A percentile compares a stretch with the other conserved stretches of the same genome.
Conservation (phyloP, 2,797 vertebrate species). For the Etheostoma perlongum region DNA sequence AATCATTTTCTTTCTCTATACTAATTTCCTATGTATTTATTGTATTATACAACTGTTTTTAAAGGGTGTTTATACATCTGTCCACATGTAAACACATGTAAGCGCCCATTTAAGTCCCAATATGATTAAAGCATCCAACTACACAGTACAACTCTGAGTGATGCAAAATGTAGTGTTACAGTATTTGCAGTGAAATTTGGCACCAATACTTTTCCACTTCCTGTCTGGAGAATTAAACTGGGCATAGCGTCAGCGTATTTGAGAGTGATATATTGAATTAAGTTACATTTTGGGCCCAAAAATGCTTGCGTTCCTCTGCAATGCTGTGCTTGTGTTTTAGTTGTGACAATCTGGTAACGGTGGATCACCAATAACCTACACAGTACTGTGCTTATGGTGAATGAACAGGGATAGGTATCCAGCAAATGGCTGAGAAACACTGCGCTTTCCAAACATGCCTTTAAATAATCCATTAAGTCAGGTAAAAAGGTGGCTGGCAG, state of each 20-base stretch:
- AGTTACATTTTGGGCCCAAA: not conserved
- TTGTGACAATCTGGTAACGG: not conserved
- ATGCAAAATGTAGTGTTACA: too few species aligned
- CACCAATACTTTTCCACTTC: not conserved
- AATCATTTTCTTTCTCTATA: too few species aligned
- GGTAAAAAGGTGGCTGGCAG: not conserved
- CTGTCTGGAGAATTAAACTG: not conserved
- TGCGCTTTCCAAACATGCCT: not conserved
- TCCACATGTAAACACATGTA: too few species aligned
- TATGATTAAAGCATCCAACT: too few species aligned
- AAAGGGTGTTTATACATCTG: too few species aligned
- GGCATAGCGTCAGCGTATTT: not conserved
- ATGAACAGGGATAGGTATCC: not conserved
- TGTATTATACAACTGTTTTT: not conserved
- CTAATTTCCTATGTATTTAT: too few species aligned
- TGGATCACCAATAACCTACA: not conserved
- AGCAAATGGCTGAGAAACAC: not conserved
- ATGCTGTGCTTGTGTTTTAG: not conserved
- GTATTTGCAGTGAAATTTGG: too few species aligned
- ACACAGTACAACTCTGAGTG: too few species aligned
- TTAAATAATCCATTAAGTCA: constrained; percentile 12
- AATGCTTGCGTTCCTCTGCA: not conserved
- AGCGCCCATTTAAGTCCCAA: too few species aligned
- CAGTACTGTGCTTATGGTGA: not conserved
- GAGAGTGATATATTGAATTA: not conserved